Conservation (phyloP, 2,888 invertebrate species). For the Rhabditoides inermis region DNA sequence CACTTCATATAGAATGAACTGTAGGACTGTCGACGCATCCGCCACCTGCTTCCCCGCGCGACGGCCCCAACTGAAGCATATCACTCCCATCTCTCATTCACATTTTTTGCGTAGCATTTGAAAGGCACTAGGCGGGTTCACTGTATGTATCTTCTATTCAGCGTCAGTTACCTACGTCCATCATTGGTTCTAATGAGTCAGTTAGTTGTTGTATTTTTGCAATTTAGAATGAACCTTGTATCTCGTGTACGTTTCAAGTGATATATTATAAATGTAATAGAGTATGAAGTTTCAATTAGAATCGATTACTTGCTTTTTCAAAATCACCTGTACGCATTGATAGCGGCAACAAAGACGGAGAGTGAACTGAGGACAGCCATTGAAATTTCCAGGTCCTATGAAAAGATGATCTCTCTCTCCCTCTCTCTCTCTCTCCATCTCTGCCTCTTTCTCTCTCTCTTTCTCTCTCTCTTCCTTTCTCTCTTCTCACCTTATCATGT, state of each 20-base stretch:
- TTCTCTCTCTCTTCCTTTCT: too few species aligned
- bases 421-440: too few species aligned
- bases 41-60: slow-evolving; percentile 60
- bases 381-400: slow-evolving; percentile 56
- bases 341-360: slow-evolving; percentile 61
- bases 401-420: background rate
- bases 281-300: background rate
- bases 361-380: slow-evolving; percentile 62
- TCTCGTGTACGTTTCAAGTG: too few species aligned
- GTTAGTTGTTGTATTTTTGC: too few species aligned
- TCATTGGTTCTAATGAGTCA: too few species aligned
- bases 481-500: slow-evolving; percentile 29
- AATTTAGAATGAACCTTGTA: too few species aligned
- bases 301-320: background rate
- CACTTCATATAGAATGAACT: slow-evolving; percentile 63
- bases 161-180: too few species aligned
- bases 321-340: slow-evolving; percentile 58
- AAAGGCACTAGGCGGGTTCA: too few species aligned
- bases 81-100: too few species aligned
- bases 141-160: too few species aligned
- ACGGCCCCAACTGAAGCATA: slow-evolving; percentile 64
- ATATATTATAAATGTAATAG: too few species aligned
- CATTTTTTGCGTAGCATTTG: too few species aligned
- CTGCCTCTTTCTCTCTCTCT: background rate
- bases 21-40: slow-evolving; percentile 61